Percentiles rank a stretch among this genome's conserved stretches.
Evolutionary conservation across 1,140 invertebrate genomes (phyloP).

Genomic region (Apis cerana): DNA sequence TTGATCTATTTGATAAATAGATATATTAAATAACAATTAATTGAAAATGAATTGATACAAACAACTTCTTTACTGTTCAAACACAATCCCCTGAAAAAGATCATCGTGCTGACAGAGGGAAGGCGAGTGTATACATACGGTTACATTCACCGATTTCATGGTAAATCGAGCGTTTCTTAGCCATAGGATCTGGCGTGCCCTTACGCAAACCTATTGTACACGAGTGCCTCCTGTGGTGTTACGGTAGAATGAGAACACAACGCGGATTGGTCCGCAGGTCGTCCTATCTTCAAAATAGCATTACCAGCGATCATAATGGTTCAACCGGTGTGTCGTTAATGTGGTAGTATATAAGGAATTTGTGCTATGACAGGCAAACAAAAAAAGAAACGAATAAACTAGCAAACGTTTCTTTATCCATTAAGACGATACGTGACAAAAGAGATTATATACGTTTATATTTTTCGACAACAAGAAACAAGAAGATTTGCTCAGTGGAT

Average conservation of each 20-base stretch:
- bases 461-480: not conserved
- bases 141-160: constrained; percentile 61
- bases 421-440: constrained; percentile 46
- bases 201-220: constrained; percentile 62
- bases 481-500: not conserved
- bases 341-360: constrained; percentile 25
- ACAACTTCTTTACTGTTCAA: not conserved
- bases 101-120: constrained; percentile 51
- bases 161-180: constrained; percentile 65
- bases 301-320: constrained; percentile 62
- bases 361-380: not conserved
- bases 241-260: constrained; percentile 52
- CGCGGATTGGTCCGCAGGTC: constrained; percentile 26
- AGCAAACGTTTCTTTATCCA: constrained; percentile 31
- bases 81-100: constrained; percentile 57
- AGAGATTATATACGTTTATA: constrained; percentile 17
- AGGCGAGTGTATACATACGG: constrained; percentile 10
- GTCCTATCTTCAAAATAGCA: constrained; percentile 61
- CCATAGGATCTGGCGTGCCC: constrained; percentile 21
- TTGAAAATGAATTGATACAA: not conserved
- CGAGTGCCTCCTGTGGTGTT: constrained; percentile 65
- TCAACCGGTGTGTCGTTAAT: constrained; percentile 66
- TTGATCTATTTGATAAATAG: too few species aligned
- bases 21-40: constrained; percentile 22
- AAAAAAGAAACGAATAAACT: constrained; percentile 16